These are phyloP conservation scores for Oceanites oceanicus DNA, from an alignment of 2,113 vertebrate species.

Conservation along the genomic window DNA sequence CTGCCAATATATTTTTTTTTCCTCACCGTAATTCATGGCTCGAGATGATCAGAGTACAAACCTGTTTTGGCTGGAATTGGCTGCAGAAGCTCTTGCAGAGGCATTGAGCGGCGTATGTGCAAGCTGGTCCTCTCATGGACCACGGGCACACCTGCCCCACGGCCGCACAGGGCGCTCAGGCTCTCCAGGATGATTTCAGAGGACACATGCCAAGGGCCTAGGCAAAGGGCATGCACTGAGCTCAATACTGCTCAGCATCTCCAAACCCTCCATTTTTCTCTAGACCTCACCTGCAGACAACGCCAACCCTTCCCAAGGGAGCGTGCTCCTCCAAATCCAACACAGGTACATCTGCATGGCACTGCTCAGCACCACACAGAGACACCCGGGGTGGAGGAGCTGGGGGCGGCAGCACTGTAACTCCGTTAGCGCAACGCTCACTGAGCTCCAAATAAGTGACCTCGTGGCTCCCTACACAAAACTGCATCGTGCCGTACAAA, in stretches of 20 bases:
- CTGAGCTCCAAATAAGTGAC: not conserved
- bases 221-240: not conserved
- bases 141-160: not conserved
- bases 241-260: not conserved
- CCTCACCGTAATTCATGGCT: not conserved
- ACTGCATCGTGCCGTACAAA: not conserved
- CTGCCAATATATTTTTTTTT: not conserved
- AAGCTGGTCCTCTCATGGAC: not conserved
- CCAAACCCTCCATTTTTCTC: not conserved
- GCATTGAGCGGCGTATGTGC: fast-evolving
- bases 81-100: not conserved
- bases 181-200: not conserved
- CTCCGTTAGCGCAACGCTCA: not conserved
- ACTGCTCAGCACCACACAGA: not conserved
- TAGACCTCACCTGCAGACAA: not conserved
- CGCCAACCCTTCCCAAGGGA: not conserved
- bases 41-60: not conserved
- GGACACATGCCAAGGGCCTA: not conserved
- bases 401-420: not conserved
- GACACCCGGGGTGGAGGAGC: not conserved
- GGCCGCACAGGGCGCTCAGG: not conserved
- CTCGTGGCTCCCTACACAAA: not conserved
- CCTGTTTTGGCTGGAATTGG: not conserved
- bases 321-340: not conserved
- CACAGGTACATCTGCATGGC: fast-evolving